Base-by-base conservation (phyloP, 2,888 invertebrate species). In the Hirtodrosophila duncani region DNA sequence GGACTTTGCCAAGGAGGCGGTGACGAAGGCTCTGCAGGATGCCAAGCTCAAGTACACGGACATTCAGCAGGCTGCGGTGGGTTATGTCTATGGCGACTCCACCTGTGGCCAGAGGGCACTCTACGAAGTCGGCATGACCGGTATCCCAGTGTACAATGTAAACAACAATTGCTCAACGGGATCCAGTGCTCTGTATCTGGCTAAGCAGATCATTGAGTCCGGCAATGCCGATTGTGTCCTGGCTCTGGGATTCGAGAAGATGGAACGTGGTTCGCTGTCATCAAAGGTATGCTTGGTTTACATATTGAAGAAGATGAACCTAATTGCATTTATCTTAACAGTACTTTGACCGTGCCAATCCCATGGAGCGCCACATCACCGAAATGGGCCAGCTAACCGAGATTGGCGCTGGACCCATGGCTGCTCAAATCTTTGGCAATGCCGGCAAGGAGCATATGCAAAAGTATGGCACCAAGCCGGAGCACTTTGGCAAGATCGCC, bases 131-230 rank as follows among this genome's bases (percentile, higher is more conserved):
- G 98, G 98, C 48, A 92, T 98, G 92, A 97, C 94, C 20, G 98
- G 98, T 27, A 97, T 99, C 63, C 99, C 99, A 3, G 93, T 99
- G 65, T 96, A 94, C 88, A 99, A 99, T 87, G 98, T 99, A 8
- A 99, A 99, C 88, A 99, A 99, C 85, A 98, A 98, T 83, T 99
- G 99, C 84, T 94, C 99, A 0, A 98, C 98, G 1, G 99, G 99
- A 17, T 94, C 98, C 0, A 95, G 94, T 43, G 99, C 99, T 1
- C 87, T 99, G 2, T 91, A 93, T 82, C 88, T 99, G 81, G 97
- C 93, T 0, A 97, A 97, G 84, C 97, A 98, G 86, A 90, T 98
- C 11, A 89, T 99, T n/a, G 94, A 96, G 87, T 92, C 94, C 57
- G 97, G 96, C 7, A 89, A 92, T 75, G 91, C 92, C 9, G 94